Percentiles rank a stretch among this genome's conserved stretches.
These are phyloP conservation scores for Triplophysa yarkandensis DNA, from an alignment of 2,797 vertebrate genomes.

Conservation along the genomic window DNA sequence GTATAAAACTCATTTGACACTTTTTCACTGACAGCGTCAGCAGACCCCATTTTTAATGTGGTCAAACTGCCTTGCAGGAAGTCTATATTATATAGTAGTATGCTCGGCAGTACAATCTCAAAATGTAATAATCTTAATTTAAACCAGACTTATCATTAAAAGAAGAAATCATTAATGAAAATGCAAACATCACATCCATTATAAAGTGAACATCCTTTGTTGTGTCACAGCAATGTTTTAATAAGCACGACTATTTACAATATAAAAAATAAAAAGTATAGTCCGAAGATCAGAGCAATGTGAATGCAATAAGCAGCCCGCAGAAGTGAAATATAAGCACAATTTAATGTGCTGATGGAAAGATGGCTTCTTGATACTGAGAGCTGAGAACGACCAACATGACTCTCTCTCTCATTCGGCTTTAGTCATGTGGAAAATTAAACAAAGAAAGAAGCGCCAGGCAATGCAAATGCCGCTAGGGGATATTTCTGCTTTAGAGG, in stretches of 20 bases:
- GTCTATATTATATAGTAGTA: constrained; percentile 4
- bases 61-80: not conserved
- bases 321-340: constrained; percentile 22
- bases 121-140: not conserved
- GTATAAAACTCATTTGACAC: constrained; percentile 40
- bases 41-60: constrained; percentile 9
- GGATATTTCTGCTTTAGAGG: constrained; percentile 41
- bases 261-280: not conserved
- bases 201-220: not conserved
- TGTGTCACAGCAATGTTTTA: not conserved
- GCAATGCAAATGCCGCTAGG: constrained; percentile 41
- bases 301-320: constrained; percentile 12
- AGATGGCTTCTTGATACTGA: constrained; percentile 30
- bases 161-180: not conserved
- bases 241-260: not conserved
- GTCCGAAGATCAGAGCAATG: not conserved
- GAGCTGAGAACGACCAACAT: constrained; percentile 37
- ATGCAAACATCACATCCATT: not conserved
- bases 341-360: constrained; percentile 31
- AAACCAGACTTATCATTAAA: not conserved
- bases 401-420: constrained; percentile 45
- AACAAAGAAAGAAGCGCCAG: constrained; percentile 54
- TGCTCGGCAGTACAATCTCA: not conserved
- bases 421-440: constrained; percentile 65
- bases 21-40: constrained; percentile 18